Base-by-base conservation (phyloP, 2,797 vertebrate genomes). In the Phataginus tricuspis region DNA sequence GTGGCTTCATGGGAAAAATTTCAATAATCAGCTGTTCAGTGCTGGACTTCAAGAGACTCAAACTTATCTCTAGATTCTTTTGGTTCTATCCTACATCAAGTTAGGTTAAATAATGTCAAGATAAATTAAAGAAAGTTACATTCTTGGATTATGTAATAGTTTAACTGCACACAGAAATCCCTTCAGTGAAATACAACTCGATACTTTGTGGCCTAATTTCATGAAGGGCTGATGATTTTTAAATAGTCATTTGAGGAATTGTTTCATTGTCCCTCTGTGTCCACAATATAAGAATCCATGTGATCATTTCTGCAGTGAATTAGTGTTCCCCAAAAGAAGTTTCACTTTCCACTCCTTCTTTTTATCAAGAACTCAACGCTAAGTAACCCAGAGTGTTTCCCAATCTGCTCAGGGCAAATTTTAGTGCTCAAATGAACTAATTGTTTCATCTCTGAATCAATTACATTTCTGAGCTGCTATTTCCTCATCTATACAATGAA, bases 61-160 rank as follows among this genome's bases (percentile, higher is more conserved):
- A 86, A 63, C 29, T 29, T 92, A 90, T 79, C 72, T 74, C 59
- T 13, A 59, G 69, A 69, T 95, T 68, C 25, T 87, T 83, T 82
- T 69, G 9, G 59, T 91, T 89, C 64, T 86, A 16, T 39, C 39
- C 45, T 90, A 25, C 21, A 27, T 39, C 34, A 55, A 90, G 1
- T 61, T 64, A 69, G 86, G 91, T 68, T 72, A 75, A 91, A 59
- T 87, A 83, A 42, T 23, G 25, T 72, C 25, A 45, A 86, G 8
- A 45, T 51, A 74, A 34, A 83, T 86, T 42, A 66, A 77, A 71
- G 0, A 27, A 95, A 61, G 68, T 66, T 53, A 80, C 15, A 19
- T 53, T 87, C 57, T 95, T 66, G 29, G 16, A 18, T 9, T 64
- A 37, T n/a, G 29, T 51, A 69, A 29, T 78, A 51, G 39, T 27